Base-by-base conservation (phyloP, 2,113 vertebrate genomes). In the Nothocercus nigrocapillus region DNA sequence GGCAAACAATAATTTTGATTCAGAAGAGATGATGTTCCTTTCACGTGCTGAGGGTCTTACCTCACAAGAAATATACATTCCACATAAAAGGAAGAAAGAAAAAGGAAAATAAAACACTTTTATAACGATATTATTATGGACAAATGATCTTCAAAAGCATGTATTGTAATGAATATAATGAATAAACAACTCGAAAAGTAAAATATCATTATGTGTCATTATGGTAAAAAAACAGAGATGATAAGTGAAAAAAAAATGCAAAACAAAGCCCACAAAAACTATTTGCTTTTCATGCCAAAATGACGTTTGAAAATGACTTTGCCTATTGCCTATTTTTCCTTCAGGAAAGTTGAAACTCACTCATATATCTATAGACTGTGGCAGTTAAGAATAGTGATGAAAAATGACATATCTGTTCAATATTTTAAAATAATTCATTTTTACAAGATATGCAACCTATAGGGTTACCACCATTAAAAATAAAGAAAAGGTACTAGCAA, bases 61-160 rank as follows among this genome's bases (percentile, higher is more conserved):
- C 99, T 99, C 99, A 98, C 97, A 98, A 98, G 98, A 98, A 99
- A 98, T 98, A 99, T 89, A 99, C 89, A 98, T 98, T 98, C 98
- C 99, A 98, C 98, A 99, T 98, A 98, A 98, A 98, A 98, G 97
- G 98, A 98, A 98, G 97, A 98, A 98, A 98, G 97, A 97, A 98
- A 98, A 97, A 96, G 95, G 91, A 96, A 97, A 97, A 97, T 96
- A 97, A 95, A 98, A 97, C 96, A 97, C 94, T 97, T 96, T 98
- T 98, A 98, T 97, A 97, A 98, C 95, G 94, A 98, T 91, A 97
- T 93, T 38, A 8, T 96, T 93, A 97, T 87, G 97, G 97, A 98
- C 92, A 97, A 94, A 94, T 96, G 93, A 97, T 74, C 90, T 94
- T 97, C 95, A 98, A 97, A 96, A 96, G 77, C 95, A 97, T 94